Base-by-base conservation (phyloP, 1,140 invertebrate genomes). In the Trissolcus basalis region DNA sequence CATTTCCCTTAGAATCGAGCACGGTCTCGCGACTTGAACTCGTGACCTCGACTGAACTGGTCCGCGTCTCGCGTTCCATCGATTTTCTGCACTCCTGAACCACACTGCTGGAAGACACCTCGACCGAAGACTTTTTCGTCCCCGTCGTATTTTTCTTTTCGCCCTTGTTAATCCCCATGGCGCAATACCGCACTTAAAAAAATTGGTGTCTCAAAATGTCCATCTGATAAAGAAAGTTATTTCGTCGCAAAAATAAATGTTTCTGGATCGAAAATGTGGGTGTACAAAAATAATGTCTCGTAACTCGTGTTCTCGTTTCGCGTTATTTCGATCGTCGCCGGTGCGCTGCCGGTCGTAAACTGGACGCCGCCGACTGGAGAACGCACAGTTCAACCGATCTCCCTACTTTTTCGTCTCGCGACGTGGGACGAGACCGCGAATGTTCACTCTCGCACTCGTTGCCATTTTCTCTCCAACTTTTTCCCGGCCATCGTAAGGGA, bases 1-100 rank as follows among this genome's bases (percentile, higher is more conserved):
- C 75, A 36, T 87, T 85, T 5, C 86, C 87, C 48, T 82, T 83
- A 0, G 85, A 81, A 35, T 87, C 86, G 70, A 84, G 80, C 41
- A 87, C 54, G 0, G 82, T 77, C 49, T 86, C 84, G 14, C 82
- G 80, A 32, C 80, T 83, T 0, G 74, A 73, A 58, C 79, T 84
- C 13, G 76, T 85, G 19, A 82, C 76, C 75, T 86, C 86, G 11
- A 80, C 54, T 16, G 75, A 53, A 61, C 80, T 86, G 50, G 76
- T 84, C 8, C 65, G 80, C 27, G 65, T 78, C 15, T 83, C 81
- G 47, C 74, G 83, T 67, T 85, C 79, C 9, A 59, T 49, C 4
- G 79, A 54, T 50, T 79, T 80, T 41, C 36, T 80, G 53, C 81
- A 80, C 44, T 87, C 86, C 50, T 85, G 73, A 10, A 84, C 72